Evolutionary conservation across 1,140 invertebrate genomes (phyloP).

Genomic region (Zaprionus taronus): DNA sequence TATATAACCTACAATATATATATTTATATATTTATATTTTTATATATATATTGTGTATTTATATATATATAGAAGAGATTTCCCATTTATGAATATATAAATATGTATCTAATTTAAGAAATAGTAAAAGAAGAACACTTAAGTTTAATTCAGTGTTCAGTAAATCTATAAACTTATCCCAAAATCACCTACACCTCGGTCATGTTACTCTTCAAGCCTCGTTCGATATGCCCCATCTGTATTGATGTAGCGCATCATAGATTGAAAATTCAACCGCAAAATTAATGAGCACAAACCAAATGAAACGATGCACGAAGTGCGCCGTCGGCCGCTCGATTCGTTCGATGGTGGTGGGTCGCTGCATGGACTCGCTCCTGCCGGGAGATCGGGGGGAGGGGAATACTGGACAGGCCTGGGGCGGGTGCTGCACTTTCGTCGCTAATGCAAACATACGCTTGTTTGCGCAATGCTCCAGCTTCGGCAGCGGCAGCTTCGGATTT

Average conservation of each 20-base stretch:
- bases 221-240: conserved; percentile 22
- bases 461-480: conserved; percentile 57
- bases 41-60: too few species aligned
- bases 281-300: conserved; percentile 78
- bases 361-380: conserved; percentile 41
- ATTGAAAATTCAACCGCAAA: conserved; percentile 64
- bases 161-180: too few species aligned
- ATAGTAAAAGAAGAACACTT: too few species aligned
- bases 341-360: conserved; percentile 37
- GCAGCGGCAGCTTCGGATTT: conserved; percentile 36
- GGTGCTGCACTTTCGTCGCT: conserved; percentile 58
- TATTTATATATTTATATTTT: too few species aligned
- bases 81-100: too few species aligned
- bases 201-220: not conserved
- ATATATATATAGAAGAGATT: too few species aligned
- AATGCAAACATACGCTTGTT: conserved; percentile 81
- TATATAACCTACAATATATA: too few species aligned
- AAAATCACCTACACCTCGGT: not conserved
- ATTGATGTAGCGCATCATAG: conserved; percentile 37
- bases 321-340: conserved; percentile 46
- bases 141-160: too few species aligned
- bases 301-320: conserved; percentile 71
- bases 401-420: conserved; percentile 7
- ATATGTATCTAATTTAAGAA: too few species aligned
- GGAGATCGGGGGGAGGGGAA: not conserved